Conservation (phyloP, 2,113 vertebrate genomes). For the Progne subis region DNA sequence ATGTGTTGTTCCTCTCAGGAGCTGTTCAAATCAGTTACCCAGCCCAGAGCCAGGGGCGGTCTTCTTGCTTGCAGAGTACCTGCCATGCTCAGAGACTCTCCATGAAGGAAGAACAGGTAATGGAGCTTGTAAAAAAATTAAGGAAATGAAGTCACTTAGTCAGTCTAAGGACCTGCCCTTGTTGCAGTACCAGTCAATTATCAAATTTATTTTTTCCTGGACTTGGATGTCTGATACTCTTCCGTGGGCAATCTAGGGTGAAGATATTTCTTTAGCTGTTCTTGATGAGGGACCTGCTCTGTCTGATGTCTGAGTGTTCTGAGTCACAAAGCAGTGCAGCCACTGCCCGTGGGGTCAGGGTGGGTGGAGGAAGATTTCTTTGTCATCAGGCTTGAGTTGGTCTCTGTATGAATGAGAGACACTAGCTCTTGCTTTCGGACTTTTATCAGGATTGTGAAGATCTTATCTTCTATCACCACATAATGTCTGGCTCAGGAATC, state of each 20-base stretch:
- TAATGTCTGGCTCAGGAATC: not conserved
- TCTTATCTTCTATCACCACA: conserved; percentile 11
- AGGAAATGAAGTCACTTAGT: not conserved
- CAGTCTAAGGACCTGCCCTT: not conserved
- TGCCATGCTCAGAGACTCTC: not conserved
- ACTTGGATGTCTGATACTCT: not conserved
- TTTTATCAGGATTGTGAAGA: not conserved
- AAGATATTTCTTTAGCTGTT: not conserved
- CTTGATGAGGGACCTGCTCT: not conserved
- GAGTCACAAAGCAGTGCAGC: conserved; percentile 20
- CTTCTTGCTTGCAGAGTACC: not conserved
- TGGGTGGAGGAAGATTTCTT: not conserved
- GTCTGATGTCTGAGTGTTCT: not conserved
- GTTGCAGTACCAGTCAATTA: not conserved
- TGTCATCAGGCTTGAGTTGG: not conserved
- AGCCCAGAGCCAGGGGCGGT: not conserved
- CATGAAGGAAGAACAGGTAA: not conserved
- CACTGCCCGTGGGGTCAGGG: not conserved
- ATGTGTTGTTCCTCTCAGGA: not conserved
- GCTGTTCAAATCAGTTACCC: not conserved
- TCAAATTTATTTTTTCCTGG: not conserved
- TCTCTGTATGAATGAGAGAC: conserved; percentile 10
- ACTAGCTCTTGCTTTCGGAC: not conserved
- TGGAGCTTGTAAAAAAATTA: not conserved
- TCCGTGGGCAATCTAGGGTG: not conserved